Base-by-base conservation (phyloP, 2,113 vertebrate genomes). In the Pseudorasbora parva region DNA sequence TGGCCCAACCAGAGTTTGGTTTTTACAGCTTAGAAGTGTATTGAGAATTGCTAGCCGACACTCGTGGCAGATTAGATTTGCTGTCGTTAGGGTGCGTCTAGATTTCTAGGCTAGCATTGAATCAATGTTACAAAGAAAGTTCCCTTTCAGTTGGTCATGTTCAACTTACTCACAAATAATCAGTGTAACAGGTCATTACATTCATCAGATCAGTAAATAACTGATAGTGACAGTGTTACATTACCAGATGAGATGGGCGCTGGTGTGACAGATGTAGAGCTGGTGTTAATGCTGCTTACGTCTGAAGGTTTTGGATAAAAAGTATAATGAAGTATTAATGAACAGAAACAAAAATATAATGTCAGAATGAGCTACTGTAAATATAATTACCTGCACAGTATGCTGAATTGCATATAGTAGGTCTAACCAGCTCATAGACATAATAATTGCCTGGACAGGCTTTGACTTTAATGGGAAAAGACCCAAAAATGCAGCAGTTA, bases 371-470 rank as follows among this genome's bases (percentile, higher is more conserved):
- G 1, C 33, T 69, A 0, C 5, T 69, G 19, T 37, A 1, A 37
- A 54, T 51, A 21, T 51, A 5, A 81, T 41, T 66, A 87, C 86
- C 83, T 82, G 86, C 80, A 78, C 86, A 87, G 66, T 87, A 85
- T 27, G 71, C 49, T 12, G 54, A 5, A 41, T 4, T 2, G 33
- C 79, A 87, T 14, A 1, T 4, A 49, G 7, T n/a, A 1, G 86
- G 83, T 4, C 8, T 9, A 37, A 66, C 62, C 15, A 66, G 30
- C 15, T 33, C 3, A 37, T 66, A 66, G 62, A 66, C 30, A 37
- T 66, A 66, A 15, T 66, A 66, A 33, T 66, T 37, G 27, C 7
- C 62, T 19, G 62, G 62, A 66, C 62, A 66, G 1, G 62, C 15
- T 66, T 66, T 66, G 15, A 66, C 62, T 66, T 33, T 37, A 9